Conservation (phyloP, 35 echinoderm and acorn worm species). For the Chiridota heheva region DNA sequence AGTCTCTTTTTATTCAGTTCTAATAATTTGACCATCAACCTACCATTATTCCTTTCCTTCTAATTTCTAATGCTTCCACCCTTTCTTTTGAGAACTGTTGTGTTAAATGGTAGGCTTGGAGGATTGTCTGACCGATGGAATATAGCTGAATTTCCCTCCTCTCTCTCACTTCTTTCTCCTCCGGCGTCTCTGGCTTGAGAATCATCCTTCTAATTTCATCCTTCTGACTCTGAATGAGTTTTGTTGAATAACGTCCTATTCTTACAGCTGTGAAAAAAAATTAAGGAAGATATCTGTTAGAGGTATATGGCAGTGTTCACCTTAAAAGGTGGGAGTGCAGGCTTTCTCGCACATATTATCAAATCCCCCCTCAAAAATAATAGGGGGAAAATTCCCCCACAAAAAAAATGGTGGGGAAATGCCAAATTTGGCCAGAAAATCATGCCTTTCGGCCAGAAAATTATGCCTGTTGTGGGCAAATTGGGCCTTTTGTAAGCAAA, state of each 20-base stretch:
- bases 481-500: no score
- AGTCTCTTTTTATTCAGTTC: no score
- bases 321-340: no score
- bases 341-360: no score
- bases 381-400: no score
- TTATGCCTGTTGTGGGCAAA: no score
- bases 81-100: constrained; percentile 65
- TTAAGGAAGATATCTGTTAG: no score
- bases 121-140: constrained; percentile 73
- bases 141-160: constrained; percentile 85
- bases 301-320: no score
- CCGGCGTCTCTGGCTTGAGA: constrained; percentile 71
- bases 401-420: no score
- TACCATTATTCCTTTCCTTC: constrained; percentile 74
- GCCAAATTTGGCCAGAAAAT: no score
- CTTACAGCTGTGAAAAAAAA: constrained; percentile 92
- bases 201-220: constrained; percentile 77
- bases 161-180: constrained; percentile 79
- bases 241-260: constrained; percentile 95
- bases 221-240: constrained; percentile 79
- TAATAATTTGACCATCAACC: constrained; percentile 8
- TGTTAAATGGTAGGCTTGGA: constrained; percentile 68
- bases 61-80: constrained; percentile 37
- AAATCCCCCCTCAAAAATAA: no score
- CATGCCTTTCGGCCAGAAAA: no score